phyloP scores from a whole-genome alignment of 1,140 invertebrate genomes.

The Zaprionus taronus region DNA sequence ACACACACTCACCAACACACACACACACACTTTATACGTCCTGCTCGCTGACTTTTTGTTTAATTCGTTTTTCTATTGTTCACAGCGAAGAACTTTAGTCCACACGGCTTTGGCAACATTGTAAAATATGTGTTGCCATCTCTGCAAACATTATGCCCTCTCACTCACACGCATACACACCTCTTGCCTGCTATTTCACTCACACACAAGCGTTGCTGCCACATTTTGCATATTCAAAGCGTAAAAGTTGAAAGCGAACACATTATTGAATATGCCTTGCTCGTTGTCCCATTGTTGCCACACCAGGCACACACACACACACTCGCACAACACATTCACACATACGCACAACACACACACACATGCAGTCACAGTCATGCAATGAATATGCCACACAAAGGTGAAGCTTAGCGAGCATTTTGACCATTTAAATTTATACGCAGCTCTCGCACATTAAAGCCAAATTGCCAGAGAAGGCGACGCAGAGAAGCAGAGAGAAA shows the following conservation, averaged over 20 bases:
- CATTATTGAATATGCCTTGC: conserved; percentile 80
- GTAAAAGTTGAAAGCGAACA: conserved; percentile 78
- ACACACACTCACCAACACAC: conserved; percentile 17
- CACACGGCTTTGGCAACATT: conserved; percentile 75
- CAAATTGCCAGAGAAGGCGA: conserved; percentile 33
- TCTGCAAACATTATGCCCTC: conserved; percentile 27
- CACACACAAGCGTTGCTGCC: not conserved
- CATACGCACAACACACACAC: conserved; percentile 5
- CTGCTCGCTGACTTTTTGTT: conserved; percentile 72
- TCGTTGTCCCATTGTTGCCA: conserved; percentile 62
- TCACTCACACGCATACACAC: not conserved
- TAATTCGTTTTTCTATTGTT: conserved; percentile 82
- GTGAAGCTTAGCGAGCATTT: conserved; percentile 65
- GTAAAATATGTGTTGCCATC: conserved; percentile 70
- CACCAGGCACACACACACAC: conserved; percentile 22
- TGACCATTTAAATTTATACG: conserved; percentile 78
- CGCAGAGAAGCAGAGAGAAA: not conserved
- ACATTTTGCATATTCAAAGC: conserved; percentile 70
- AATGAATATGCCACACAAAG: conserved; percentile 39
- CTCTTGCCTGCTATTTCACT: not conserved
- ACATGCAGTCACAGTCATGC: conserved; percentile 6
- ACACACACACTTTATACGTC: conserved; percentile 7
- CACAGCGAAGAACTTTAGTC: conserved; percentile 75
- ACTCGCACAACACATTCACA: not conserved
- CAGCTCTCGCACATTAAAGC: conserved; percentile 66